Percentiles rank a stretch among this genome's conserved stretches.
Conservation (phyloP, 2,888 invertebrate genomes). For the Platynereis dumerilii region DNA sequence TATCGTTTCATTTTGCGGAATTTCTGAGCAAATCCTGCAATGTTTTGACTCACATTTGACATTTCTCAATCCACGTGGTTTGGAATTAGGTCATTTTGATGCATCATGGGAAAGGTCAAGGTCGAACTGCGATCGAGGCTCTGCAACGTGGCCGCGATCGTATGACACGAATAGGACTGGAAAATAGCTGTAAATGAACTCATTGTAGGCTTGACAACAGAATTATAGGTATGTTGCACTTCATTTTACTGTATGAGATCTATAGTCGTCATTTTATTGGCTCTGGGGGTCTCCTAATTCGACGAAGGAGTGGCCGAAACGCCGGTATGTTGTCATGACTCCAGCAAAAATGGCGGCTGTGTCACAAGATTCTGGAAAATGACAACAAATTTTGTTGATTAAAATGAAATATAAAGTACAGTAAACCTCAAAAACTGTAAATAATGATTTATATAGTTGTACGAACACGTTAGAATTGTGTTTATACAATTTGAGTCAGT, state of each 20-base stretch:
- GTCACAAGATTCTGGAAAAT: too few relatives aligned
- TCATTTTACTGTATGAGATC: too few relatives aligned
- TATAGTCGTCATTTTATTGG: too few relatives aligned
- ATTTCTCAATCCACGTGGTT: neutral
- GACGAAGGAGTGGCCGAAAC: too few relatives aligned
- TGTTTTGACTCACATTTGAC: neutral
- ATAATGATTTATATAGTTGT: too few relatives aligned
- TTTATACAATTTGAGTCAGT: too few relatives aligned
- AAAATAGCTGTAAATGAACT: neutral
- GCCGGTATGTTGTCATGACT: too few relatives aligned
- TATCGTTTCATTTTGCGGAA: slow-evolving; percentile 8
- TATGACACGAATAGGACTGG: neutral
- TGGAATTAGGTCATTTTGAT: neutral
- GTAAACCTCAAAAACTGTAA: too few relatives aligned
- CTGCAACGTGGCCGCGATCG: slow-evolving; percentile 18
- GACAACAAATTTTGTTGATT: neutral
- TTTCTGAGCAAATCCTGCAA: neutral
- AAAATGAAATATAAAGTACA: neutral
- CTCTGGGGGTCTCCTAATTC: too few relatives aligned
- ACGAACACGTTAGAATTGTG: too few relatives aligned
- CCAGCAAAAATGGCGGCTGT: too few relatives aligned
- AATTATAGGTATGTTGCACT: neutral
- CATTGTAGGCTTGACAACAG: neutral
- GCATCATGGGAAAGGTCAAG: slow-evolving; percentile 11
- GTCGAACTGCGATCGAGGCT: slow-evolving; percentile 14